A percentile compares a stretch with the other conserved stretches of the same genome.
Evolutionary conservation across 2,888 invertebrate genomes (phyloP).

Genomic region (Sesia bembeciformis): DNA sequence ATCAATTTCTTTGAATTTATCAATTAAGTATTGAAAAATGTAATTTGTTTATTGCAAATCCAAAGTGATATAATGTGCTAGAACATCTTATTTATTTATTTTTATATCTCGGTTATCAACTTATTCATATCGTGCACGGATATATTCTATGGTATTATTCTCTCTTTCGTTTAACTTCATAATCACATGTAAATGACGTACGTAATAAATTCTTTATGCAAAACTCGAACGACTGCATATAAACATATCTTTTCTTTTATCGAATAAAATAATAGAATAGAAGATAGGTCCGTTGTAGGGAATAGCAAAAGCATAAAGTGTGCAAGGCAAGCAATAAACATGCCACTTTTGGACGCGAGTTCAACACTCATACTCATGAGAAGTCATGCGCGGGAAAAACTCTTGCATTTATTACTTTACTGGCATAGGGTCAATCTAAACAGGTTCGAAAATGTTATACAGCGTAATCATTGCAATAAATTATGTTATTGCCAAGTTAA

Average conservation of each 20-base stretch:
- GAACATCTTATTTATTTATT: too few species aligned
- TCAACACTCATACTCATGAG: conserved; percentile 26
- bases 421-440: background rate
- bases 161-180: background rate
- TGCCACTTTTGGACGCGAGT: conserved; percentile 33
- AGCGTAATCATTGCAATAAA: background rate
- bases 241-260: conserved; percentile 17
- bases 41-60: too few species aligned
- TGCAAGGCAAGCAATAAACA: conserved; percentile 39
- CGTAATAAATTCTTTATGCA: conserved; percentile 17
- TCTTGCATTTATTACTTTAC: conserved; percentile 25
- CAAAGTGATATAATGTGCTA: too few species aligned
- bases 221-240: conserved; percentile 18
- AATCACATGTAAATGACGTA: background rate
- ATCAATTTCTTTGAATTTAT: too few species aligned
- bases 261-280: conserved; percentile 36
- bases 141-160: too few species aligned
- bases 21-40: too few species aligned
- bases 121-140: too few species aligned
- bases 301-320: conserved; percentile 37
- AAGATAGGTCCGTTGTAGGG: conserved; percentile 23
- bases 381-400: conserved; percentile 19
- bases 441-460: background rate
- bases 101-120: too few species aligned
- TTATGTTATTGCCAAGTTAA: background rate